A percentile compares a stretch with the other conserved stretches of the same genome.
Conservation (phyloP, 1,140 invertebrate genomes). For the Saccostrea echinata region DNA sequence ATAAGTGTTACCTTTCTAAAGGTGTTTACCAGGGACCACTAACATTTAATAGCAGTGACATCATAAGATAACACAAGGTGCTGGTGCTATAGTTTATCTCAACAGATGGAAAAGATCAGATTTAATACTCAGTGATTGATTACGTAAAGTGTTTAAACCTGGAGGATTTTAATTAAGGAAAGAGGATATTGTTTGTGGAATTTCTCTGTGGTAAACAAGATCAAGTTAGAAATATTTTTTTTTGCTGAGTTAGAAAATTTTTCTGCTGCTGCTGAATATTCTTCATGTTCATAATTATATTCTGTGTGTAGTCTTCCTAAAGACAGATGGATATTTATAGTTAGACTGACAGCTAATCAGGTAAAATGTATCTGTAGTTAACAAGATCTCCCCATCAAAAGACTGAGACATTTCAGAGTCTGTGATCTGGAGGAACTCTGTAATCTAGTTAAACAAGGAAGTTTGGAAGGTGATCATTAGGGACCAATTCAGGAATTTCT, state of each 20-base stretch:
- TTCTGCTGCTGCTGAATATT: not conserved
- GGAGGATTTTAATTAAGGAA: not conserved
- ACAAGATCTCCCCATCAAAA: not conserved
- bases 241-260: not conserved
- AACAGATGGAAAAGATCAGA: slow-evolving; percentile 2
- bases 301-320: not conserved
- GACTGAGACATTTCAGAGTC: not conserved
- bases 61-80: not conserved
- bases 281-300: not conserved
- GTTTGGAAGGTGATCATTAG: not conserved
- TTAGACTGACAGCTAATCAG: not conserved
- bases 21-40: not conserved
- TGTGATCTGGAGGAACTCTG: not conserved
- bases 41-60: not conserved
- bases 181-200: not conserved
- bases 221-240: not conserved
- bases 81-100: not conserved
- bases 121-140: not conserved
- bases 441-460: not conserved
- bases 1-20: not conserved
- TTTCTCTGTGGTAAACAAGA: no score
- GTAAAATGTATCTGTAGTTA: not conserved
- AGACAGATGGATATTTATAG: not conserved
- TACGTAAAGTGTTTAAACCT: not conserved
- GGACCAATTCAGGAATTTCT: not conserved